phyloP scores from a whole-genome alignment of 1,140 invertebrate species.

The Drosophila busckii region DNA sequence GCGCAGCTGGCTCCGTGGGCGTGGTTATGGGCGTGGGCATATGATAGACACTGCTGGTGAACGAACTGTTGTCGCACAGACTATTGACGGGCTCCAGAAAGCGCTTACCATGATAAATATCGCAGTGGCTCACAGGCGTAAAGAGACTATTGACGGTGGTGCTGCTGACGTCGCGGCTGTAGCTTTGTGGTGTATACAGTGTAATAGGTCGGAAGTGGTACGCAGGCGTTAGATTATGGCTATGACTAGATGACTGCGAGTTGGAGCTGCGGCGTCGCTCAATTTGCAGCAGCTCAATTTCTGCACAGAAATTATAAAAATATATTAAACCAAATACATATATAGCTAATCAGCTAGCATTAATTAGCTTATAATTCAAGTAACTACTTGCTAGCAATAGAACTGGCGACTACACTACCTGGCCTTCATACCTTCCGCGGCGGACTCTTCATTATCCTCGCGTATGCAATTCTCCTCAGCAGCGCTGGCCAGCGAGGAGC shows the following conservation, averaged over 20 bases:
- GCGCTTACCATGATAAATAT: constrained; percentile 61
- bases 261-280: constrained; percentile 13
- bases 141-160: constrained; percentile 39
- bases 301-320: constrained; percentile 13
- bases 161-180: background rate
- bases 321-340: background rate
- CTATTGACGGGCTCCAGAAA: constrained; percentile 56
- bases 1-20: constrained; percentile 24
- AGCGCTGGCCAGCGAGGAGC: too few species aligned
- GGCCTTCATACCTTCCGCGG: constrained; percentile 77
- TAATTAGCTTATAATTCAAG: constrained; percentile 30
- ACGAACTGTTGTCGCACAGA: constrained; percentile 53
- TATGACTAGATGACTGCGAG: constrained; percentile 32
- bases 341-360: background rate
- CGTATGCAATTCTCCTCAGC: constrained; percentile 56
- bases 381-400: too few species aligned
- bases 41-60: constrained; percentile 59
- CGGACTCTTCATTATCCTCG: constrained; percentile 69
- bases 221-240: constrained; percentile 23
- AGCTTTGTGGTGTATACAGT: constrained; percentile 11
- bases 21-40: constrained; percentile 52
- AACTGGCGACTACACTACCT: constrained; percentile 75
- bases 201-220: constrained; percentile 58
- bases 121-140: constrained; percentile 35
- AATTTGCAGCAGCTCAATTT: constrained; percentile 56